These are phyloP conservation scores for Rhombomys opimus DNA, from an alignment of 2,113 vertebrate genomes.

Conservation along the genomic window DNA sequence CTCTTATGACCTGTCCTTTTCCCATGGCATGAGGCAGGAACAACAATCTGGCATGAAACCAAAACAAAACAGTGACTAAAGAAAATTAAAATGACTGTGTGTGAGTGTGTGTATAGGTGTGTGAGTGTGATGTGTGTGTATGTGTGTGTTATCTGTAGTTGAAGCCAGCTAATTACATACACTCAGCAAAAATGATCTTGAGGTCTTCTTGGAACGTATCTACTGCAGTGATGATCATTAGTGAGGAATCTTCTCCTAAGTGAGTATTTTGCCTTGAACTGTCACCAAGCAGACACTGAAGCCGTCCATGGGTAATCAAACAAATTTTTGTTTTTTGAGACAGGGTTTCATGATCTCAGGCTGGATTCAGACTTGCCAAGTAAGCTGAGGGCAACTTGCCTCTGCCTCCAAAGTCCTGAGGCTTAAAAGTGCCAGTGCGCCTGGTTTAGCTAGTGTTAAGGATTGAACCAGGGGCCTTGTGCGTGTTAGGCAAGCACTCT, in stretches of 20 bases:
- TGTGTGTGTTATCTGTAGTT: background rate
- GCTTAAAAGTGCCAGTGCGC: background rate
- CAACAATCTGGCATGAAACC: conserved; percentile 26
- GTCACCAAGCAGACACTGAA: conserved; percentile 47
- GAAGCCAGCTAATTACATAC: background rate
- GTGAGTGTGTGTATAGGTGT: background rate
- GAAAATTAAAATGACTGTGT: background rate
- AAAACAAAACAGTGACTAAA: background rate
- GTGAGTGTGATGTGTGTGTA: background rate
- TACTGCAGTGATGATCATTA: background rate
- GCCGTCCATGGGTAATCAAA: background rate
- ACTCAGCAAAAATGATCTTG: background rate
- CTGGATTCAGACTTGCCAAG: background rate
- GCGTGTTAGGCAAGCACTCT: background rate
- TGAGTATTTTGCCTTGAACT: conserved; percentile 60
- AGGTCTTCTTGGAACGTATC: conserved; percentile 21
- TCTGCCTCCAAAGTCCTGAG: background rate
- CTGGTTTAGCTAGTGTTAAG: background rate
- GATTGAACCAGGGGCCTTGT: background rate
- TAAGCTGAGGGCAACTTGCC: background rate
- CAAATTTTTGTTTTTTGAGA: background rate
- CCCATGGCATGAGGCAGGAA: background rate
- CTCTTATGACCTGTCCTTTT: background rate
- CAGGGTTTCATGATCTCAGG: background rate
- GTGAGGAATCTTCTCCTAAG: background rate